Evolutionary conservation across 2,113 vertebrate species (phyloP), one percentile per base, ranked within the genome.

Genomic region (Xiphophorus hellerii): DNA sequence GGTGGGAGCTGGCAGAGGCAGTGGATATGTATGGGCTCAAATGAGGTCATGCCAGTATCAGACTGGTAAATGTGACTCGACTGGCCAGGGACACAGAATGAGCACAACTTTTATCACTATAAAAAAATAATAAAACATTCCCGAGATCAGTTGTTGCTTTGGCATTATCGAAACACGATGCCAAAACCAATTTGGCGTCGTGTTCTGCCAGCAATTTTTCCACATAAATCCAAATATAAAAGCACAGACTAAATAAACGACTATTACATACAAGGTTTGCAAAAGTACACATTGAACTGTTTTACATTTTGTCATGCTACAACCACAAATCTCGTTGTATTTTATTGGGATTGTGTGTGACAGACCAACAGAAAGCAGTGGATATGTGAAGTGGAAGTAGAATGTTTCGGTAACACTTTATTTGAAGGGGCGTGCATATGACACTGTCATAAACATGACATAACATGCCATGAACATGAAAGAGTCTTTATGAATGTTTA

Each of bases 11-110:
- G 87, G 85, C 89, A 81, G 62, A 60, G 76, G 80, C 72, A 70
- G 84, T 90, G 81, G 82, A 90, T 90, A 82, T 77, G 76, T 68
- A 76, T 65, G 78, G 87, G 33, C 74, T 80, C 62, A 73, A 72
- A 76, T 71, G 71, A 25, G 20, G n/a, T 77, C 73, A 60, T 54
- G 67, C 37, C 79, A 80, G 71, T 27, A 69, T 77, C 73, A 69
- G 39, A 67, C 64, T n/a, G 66, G 73, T 30, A 29, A 67, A 42
- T 20, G 20, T 54, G 48, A 58, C 51, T 58, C 10, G 25, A 58
- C 9, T 58, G 25, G 51, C 35, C 15, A 74, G 51, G 10, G 1
- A 62, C 8, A 5, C 2, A 2, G 35, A 12, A 37, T 5, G 44
- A 51, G 62, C 20, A 28, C 1, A 31, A 30, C 7, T n/a, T n/a